Base-by-base conservation (phyloP, 2,888 invertebrate genomes). In the Ochropacha duplaris region DNA sequence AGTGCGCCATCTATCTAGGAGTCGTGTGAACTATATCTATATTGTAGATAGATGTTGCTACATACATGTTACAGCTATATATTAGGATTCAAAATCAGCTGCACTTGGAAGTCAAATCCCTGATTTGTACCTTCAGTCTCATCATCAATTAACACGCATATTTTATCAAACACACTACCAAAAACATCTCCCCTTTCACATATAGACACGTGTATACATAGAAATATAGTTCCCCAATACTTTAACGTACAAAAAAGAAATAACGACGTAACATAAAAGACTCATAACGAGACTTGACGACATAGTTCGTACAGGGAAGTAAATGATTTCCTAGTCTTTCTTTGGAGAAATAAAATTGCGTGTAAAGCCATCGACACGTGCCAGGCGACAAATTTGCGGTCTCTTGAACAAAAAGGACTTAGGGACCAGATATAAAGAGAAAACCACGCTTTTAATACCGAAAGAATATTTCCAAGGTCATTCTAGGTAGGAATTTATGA, bases 241-340 rank as follows among this genome's bases (percentile, higher is more conserved):
- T 44, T 44, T 19, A 5, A 26, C 19, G n/a, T 2, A 2, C 11
- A 52, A 52, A 31, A 19, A 52, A 31, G 52, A 26, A 50, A 52
- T 52, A 52, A 52, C 52, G 52, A 19, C 22, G n/a, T 19, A 34
- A 26, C 31, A 52, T 52, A 31, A 52, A 51, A 52, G 52, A 11
- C 31, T 22, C 52, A 24, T 52, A 52, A 52, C 22, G 50, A 50
- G 50, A 50, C 50, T 50, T 16, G 28, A 36, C 50, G 31, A 52
- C 52, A 31, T 31, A 16, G 19, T 31, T 31, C 34, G 52, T 14
- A 44, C 44, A 14, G 39, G 39, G 50, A 50, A 52, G 31, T 16
- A 52, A 52, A 31, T 52, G 31, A 52, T 52, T 52, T 52, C 52
- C 52, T 52, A 34, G 31, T 52, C 52, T 52, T 52, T 52, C 52